Conservation (phyloP, 2,888 invertebrate genomes). For the Harpagoxenus sublaevis region DNA sequence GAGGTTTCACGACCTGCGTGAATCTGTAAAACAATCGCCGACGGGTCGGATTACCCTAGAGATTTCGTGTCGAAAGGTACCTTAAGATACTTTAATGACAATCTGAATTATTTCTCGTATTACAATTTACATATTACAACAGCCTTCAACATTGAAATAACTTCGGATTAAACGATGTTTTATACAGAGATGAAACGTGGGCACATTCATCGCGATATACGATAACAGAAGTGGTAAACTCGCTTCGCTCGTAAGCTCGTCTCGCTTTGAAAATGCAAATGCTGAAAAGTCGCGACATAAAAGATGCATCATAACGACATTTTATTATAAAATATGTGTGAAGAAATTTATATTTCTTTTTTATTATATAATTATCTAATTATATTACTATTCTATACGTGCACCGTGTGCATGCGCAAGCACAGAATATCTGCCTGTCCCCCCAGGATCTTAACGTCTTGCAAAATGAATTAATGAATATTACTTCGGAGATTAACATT, state of each 20-base stretch:
- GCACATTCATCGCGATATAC: constrained; percentile 7
- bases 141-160: background rate
- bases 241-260: background rate
- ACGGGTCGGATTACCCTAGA: background rate
- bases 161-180: constrained; percentile 1
- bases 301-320: background rate
- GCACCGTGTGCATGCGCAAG: background rate
- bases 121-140: background rate
- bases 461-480: constrained; percentile 26
- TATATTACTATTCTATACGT: background rate
- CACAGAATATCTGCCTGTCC: background rate
- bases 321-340: background rate
- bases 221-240: background rate
- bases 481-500: constrained; percentile 36
- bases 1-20: background rate
- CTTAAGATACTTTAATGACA: constrained; percentile 16
- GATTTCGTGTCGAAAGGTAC: constrained; percentile 7
- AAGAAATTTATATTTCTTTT: background rate
- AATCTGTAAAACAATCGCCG: background rate
- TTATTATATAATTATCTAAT: background rate
- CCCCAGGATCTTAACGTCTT: background rate
- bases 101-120: constrained; percentile 21
- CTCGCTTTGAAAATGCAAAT: constrained; percentile 30
- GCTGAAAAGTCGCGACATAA: background rate
- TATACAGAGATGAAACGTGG: background rate